phyloP scores from a whole-genome alignment of 2,113 vertebrate genomes.

The Corythaixoides concolor region DNA sequence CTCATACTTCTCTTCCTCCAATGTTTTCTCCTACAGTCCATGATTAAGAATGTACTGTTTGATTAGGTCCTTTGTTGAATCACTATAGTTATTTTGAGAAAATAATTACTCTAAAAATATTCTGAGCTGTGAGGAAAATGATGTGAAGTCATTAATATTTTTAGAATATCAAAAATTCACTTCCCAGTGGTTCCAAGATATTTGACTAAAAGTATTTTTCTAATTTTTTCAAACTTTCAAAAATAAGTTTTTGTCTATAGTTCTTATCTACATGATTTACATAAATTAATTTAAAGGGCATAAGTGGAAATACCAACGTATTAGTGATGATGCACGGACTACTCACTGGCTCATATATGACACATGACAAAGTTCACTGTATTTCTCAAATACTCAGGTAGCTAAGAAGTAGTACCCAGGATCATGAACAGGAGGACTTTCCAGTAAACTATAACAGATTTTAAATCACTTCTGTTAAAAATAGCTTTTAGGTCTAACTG shows the following conservation, averaged over 20 bases:
- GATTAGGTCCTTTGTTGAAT: background rate
- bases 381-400: background rate
- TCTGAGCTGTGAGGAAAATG: background rate
- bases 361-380: background rate
- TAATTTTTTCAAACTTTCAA: background rate
- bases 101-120: conserved; percentile 9
- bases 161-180: background rate
- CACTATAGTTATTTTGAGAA: background rate
- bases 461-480: background rate
- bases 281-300: background rate
- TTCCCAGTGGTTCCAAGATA: background rate
- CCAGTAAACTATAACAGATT: background rate
- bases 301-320: background rate
- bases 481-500: background rate
- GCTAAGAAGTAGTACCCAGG: background rate
- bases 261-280: background rate
- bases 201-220: background rate
- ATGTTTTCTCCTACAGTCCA: background rate
- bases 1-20: background rate
- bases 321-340: background rate
- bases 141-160: background rate
- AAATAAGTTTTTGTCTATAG: background rate
- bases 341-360: background rate
- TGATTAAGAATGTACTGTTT: background rate
- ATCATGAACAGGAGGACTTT: background rate